Conservation (phyloP, 2,888 invertebrate species). For the Trissolcus brochymenae region DNA sequence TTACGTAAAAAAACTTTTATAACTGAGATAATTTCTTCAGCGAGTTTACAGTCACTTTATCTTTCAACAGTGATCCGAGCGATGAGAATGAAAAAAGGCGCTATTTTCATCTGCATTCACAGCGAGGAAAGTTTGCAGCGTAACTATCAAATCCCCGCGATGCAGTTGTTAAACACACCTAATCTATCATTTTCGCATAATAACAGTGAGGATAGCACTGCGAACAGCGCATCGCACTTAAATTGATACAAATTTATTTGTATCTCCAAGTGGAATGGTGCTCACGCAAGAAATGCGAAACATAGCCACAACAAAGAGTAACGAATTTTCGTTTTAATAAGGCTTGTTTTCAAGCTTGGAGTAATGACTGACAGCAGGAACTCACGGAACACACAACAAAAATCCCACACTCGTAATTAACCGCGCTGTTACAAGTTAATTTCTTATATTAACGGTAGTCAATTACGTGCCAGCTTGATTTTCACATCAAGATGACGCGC, state of each 20-base stretch:
- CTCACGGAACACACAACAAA: constrained; percentile 40
- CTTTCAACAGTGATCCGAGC: too few species aligned
- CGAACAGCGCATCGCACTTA: constrained; percentile 5
- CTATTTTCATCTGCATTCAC: background rate
- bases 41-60: too few species aligned
- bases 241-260: constrained; percentile 32
- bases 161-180: constrained; percentile 10
- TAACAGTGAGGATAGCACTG: background rate
- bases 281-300: constrained; percentile 1
- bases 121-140: background rate
- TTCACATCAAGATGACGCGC: constrained; percentile 62
- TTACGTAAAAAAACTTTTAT: too few species aligned
- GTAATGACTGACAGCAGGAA: constrained; percentile 48
- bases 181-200: constrained; percentile 20
- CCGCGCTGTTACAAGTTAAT: constrained; percentile 61
- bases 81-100: background rate
- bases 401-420: constrained; percentile 58
- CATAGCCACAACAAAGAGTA: constrained; percentile 11
- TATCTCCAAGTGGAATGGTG: background rate
- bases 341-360: constrained; percentile 25
- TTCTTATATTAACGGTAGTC: constrained; percentile 65
- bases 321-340: constrained; percentile 41
- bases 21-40: too few species aligned
- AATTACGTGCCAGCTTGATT: constrained; percentile 61
- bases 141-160: background rate